A percentile compares a stretch with the other conserved stretches of the same genome.
These are phyloP conservation scores for Hippocampus abdominalis DNA, from an alignment of 2,113 vertebrate species.

Conservation along the genomic window DNA sequence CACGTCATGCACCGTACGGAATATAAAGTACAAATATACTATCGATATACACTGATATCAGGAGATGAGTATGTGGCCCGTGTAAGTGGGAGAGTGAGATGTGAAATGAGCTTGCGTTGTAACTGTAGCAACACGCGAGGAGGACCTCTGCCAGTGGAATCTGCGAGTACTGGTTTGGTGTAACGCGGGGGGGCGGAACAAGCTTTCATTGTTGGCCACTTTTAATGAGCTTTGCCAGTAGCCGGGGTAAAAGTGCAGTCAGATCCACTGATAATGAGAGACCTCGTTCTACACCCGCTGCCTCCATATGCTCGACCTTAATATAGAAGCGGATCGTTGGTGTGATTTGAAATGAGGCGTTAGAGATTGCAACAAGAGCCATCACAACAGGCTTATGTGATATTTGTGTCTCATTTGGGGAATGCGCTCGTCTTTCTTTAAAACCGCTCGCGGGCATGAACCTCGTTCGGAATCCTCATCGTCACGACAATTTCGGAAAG, in stretches of 20 bases:
- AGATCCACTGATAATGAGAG: constrained; percentile 44
- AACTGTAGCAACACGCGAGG: constrained; percentile 6
- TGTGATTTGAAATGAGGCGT: constrained; percentile 30
- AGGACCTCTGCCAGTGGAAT: constrained; percentile 15
- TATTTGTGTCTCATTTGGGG: constrained; percentile 10
- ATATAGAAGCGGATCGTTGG: constrained; percentile 18
- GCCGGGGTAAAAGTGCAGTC: constrained; percentile 38
- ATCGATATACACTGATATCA: too few relatives aligned
- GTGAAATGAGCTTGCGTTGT: constrained; percentile 2
- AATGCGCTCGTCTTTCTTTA: not conserved
- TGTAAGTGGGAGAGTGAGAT: not conserved
- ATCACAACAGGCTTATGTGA: constrained; percentile 6
- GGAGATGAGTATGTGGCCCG: too few relatives aligned
- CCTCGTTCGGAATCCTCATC: not conserved
- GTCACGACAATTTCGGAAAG: not conserved
- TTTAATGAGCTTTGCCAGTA: constrained; percentile 54
- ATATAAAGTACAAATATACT: too few relatives aligned
- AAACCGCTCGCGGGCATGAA: constrained; percentile 1
- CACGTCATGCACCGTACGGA: too few relatives aligned
- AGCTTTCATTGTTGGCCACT: constrained; percentile 39
- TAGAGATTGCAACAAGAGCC: constrained; percentile 9
- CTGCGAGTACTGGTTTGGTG: constrained; percentile 19
- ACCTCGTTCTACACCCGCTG: constrained; percentile 26
- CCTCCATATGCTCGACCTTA: constrained; percentile 24
- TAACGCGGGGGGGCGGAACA: constrained; percentile 15